Evolutionary conservation across 2,797 vertebrate species (phyloP).

Genomic region (Prunella strophiata): DNA sequence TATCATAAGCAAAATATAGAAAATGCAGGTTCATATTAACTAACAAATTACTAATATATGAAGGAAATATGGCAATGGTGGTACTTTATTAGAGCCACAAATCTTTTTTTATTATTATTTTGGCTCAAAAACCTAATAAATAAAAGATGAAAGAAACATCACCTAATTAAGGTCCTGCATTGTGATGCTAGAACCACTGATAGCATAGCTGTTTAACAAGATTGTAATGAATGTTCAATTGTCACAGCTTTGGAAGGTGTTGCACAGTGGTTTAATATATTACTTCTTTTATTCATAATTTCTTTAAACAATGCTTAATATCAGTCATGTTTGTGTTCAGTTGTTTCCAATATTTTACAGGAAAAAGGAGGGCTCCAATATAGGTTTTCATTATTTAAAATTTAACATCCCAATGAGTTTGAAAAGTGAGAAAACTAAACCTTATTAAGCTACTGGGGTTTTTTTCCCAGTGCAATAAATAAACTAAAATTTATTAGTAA

Average conservation of each 20-base stretch:
- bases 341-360: slow-evolving; percentile 35
- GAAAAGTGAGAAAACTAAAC: slow-evolving; percentile 49
- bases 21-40: slow-evolving; percentile 46
- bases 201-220: slow-evolving; percentile 30
- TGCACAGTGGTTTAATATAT: not conserved
- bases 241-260: slow-evolving; percentile 21
- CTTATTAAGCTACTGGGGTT: slow-evolving; percentile 8
- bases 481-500: slow-evolving; percentile 49
- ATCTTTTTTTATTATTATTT: slow-evolving; percentile 52
- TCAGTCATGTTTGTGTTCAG: slow-evolving; percentile 6
- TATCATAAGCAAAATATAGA: slow-evolving; percentile 41
- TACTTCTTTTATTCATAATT: not conserved
- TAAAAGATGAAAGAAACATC: slow-evolving; percentile 52
- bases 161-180: slow-evolving; percentile 65
- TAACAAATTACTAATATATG: slow-evolving; percentile 51
- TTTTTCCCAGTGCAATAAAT: not conserved
- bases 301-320: slow-evolving; percentile 41
- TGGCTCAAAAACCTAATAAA: slow-evolving; percentile 45
- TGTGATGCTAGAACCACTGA: not conserved
- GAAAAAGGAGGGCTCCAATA: not conserved
- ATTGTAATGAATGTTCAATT: not conserved
- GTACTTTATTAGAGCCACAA: slow-evolving; percentile 46
- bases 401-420: slow-evolving; percentile 20
- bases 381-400: slow-evolving; percentile 57
- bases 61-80: slow-evolving; percentile 50